phyloP scores from a whole-genome alignment of 1,140 invertebrate species.

The Lasioglossum baleicum region DNA sequence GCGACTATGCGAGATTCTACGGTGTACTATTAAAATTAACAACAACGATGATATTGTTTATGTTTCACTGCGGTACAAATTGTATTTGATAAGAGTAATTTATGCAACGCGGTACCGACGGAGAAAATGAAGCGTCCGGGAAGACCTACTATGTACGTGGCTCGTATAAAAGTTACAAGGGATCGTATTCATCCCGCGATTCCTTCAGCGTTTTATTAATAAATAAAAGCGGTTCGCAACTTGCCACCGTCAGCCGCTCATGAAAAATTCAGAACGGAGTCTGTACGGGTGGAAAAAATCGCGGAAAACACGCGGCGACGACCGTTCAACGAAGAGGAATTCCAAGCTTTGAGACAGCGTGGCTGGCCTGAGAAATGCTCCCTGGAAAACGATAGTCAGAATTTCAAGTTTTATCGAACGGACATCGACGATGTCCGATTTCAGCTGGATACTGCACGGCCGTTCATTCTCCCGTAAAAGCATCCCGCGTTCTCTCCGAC shows the following conservation, averaged over 20 bases:
- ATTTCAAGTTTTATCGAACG: constrained; percentile 13
- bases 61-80: too few relatives aligned
- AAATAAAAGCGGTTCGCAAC: not conserved
- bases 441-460: not conserved
- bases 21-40: too few relatives aligned
- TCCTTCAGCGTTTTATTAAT: not conserved
- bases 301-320: not conserved
- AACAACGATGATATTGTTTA: too few relatives aligned
- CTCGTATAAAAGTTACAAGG: not conserved
- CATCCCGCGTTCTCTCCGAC: constrained; percentile 20
- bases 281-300: not conserved
- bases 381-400: not conserved
- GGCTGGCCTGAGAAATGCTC: constrained; percentile 7
- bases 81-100: not conserved
- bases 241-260: too few relatives aligned
- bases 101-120: not conserved
- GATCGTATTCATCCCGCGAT: not conserved
- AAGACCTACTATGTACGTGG: too few relatives aligned
- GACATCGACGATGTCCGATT: not conserved
- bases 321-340: not conserved
- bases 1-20: not conserved
- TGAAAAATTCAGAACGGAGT: not conserved
- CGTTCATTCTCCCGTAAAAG: constrained; percentile 18
- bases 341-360: too few relatives aligned
- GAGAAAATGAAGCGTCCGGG: not conserved